These are phyloP conservation scores for Trypoxylus dichotomus DNA, from an alignment of 1,140 invertebrate species.

Conservation along the genomic window DNA sequence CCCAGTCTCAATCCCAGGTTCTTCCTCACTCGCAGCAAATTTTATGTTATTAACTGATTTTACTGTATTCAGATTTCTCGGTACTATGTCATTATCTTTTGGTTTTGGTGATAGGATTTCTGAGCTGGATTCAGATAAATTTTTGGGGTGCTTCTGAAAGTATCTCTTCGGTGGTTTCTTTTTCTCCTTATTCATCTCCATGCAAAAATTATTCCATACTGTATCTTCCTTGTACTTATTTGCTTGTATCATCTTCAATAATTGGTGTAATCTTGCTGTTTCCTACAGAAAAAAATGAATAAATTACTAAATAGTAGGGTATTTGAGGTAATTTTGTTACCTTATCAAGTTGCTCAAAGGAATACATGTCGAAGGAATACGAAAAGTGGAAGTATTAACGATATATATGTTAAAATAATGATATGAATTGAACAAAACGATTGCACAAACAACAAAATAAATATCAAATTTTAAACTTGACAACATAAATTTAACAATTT, in stretches of 20 bases:
- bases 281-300: constrained; percentile 12
- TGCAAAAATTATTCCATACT: constrained; percentile 25
- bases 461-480: constrained; percentile 19
- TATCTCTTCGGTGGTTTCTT: not conserved
- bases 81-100: not conserved
- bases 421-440: constrained; percentile 5
- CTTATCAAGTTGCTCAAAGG: not conserved
- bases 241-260: constrained; percentile 9
- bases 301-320: not conserved
- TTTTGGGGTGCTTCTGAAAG: constrained; percentile 14
- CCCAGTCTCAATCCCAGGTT: not conserved
- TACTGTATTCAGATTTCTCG: not conserved
- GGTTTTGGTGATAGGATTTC: not conserved
- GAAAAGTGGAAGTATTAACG: not conserved
- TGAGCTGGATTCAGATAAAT: not conserved
- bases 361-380: not conserved
- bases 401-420: constrained; percentile 3
- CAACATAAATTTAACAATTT: not conserved
- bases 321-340: not conserved
- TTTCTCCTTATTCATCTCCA: not conserved
- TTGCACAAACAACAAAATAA: constrained; percentile 22
- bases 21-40: constrained; percentile 4
- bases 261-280: not conserved
- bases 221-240: not conserved
- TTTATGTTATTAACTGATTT: not conserved